Conservation (phyloP, 2,113 vertebrate genomes). For the Ancistrus triradiatus region DNA sequence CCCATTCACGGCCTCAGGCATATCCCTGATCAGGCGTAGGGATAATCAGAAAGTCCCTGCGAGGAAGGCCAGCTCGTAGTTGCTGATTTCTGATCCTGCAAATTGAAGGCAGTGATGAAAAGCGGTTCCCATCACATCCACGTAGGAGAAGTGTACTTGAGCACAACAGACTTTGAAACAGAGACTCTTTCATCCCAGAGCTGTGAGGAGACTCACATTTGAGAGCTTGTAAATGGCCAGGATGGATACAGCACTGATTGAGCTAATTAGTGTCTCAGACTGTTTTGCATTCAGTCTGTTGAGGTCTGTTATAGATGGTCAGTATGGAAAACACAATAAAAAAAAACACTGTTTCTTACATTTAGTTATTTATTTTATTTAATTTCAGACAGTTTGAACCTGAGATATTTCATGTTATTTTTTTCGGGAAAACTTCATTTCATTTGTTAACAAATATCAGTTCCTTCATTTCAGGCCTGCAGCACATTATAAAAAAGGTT, state of each 20-base stretch:
- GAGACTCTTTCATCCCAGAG: slow-evolving; percentile 2
- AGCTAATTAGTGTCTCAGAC: slow-evolving; percentile 3
- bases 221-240: slow-evolving; percentile 14
- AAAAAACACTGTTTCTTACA: too few species aligned
- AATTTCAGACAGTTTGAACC: too few species aligned
- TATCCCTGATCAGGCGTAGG: slow-evolving; percentile 12
- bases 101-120: slow-evolving; percentile 38
- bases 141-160: slow-evolving; percentile 28
- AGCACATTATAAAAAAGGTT: too few species aligned
- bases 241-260: slow-evolving; percentile 18
- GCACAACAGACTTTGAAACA: slow-evolving; percentile 37
- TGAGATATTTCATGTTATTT: too few species aligned
- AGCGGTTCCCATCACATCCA: slow-evolving; percentile 26
- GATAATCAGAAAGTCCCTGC: slow-evolving; percentile 26
- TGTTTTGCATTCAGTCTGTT: neutral
- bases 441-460: too few species aligned
- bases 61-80: slow-evolving; percentile 33
- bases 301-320: neutral
- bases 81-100: slow-evolving; percentile 46
- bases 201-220: neutral
- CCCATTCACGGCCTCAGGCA: slow-evolving; percentile 12
- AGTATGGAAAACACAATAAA: too few species aligned
- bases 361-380: too few species aligned
- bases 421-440: too few species aligned
- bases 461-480: too few species aligned